Base-by-base conservation (phyloP, 2,113 vertebrate genomes). In the Halichoeres trimaculatus region DNA sequence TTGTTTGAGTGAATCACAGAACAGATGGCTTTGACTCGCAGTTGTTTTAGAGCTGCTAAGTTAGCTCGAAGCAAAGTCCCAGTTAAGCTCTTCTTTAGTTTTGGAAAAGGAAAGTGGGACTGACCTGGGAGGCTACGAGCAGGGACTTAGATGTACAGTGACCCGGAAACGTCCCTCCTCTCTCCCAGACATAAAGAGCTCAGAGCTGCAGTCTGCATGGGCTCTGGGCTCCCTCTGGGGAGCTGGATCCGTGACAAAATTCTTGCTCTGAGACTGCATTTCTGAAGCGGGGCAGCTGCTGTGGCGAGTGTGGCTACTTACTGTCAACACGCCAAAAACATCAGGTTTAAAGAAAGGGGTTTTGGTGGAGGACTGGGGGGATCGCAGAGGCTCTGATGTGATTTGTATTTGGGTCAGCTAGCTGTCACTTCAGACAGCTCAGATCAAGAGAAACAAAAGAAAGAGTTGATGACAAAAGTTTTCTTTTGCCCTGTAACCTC, bases 241-340 rank as follows among this genome's bases (percentile, higher is more conserved):
- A 87, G 73, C 84, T 85, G 87, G 90, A 89, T 88, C 82, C 2
- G 59, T 88, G 86, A 88, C 90, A 90, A 78, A 82, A 89, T 91
- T 92, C 88, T 82, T 76, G 47, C 73, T 83, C 70, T 60, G 41
- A 78, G 84, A 79, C 78, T 67, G 65, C 85, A 74, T 85, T 86
- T 88, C 81, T 88, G 81, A 76, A 85, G 69, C 84, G 48, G 76
- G 76, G 85, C 85, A 84, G 92, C 89, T 90, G 91, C 84, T 80
- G 76, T 53, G 70, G 83, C 82, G 70, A 89, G 79, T 74, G 67
- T 59, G 30, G 83, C 78, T 70, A 67, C 86, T 83, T 79, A 60
- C 78, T 83, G 82, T 82, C 75, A 78, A 54, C 41, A 52, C 10
- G 71, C 73, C 65, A 74, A 67, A 87, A 86, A 77, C 78, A 84